Conservation (phyloP, 64 coral and sea anemone genomes). For the Trachythela sp. region DNA sequence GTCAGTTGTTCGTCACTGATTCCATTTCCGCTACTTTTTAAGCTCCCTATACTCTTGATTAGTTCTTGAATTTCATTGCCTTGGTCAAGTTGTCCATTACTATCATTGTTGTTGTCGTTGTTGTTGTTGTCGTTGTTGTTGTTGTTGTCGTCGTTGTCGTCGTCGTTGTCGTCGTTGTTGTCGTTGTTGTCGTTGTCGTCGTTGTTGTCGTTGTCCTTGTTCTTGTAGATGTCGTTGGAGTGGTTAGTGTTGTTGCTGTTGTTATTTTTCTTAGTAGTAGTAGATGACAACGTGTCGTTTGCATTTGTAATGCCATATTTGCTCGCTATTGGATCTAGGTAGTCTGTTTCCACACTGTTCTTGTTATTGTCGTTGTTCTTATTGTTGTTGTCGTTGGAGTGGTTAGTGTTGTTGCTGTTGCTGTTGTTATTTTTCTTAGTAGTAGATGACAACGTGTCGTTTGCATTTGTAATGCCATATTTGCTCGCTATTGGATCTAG, state of each 20-base stretch:
- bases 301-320: too few species aligned
- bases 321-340: too few species aligned
- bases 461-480: too few species aligned
- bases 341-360: too few species aligned
- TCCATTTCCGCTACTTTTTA: neutral
- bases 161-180: neutral
- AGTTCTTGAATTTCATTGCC: neutral
- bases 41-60: neutral
- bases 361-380: neutral
- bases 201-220: neutral
- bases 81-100: neutral
- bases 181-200: neutral
- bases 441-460: too few species aligned
- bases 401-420: too few species aligned
- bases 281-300: too few species aligned
- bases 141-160: neutral
- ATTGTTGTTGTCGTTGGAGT: neutral
- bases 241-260: neutral
- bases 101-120: neutral
- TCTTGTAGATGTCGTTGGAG: neutral
- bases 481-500: too few species aligned
- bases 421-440: too few species aligned
- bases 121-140: neutral
- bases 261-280: neutral
- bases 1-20: neutral